phyloP scores from a whole-genome alignment of 2,797 vertebrate genomes.

The Poeciliopsis presidionis region DNA sequence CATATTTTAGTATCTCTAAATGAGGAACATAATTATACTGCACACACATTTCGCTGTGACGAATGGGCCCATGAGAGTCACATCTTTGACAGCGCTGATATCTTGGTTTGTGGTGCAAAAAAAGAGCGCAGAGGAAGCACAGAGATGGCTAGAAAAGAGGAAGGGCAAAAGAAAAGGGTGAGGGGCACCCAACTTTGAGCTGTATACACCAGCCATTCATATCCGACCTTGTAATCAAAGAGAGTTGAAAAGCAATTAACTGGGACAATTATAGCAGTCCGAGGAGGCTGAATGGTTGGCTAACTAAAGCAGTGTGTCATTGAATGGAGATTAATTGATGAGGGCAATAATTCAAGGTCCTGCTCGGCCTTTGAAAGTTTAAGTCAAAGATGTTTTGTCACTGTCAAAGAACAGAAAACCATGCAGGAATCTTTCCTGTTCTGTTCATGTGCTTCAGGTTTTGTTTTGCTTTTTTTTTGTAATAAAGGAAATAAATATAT shows the following conservation, averaged over 20 bases:
- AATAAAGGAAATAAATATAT: neutral
- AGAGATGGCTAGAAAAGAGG: constrained; percentile 26
- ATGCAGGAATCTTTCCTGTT: constrained; percentile 47
- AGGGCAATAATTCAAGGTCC: constrained; percentile 85
- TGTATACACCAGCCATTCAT: constrained; percentile 75
- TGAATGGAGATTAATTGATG: constrained; percentile 87
- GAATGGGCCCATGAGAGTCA: constrained; percentile 82
- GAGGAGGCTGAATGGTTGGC: constrained; percentile 84
- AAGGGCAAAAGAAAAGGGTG: constrained; percentile 31
- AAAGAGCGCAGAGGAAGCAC: constrained; percentile 6
- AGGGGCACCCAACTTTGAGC: constrained; percentile 63
- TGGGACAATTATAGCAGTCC: constrained; percentile 85
- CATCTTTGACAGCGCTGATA: constrained; percentile 72
- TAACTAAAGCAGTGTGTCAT: constrained; percentile 88
- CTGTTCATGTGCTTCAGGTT: constrained; percentile 38
- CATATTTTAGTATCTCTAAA: constrained; percentile 18
- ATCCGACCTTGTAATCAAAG: constrained; percentile 87
- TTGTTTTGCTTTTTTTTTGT: neutral
- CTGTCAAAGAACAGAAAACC: constrained; percentile 41
- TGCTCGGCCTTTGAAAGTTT: constrained; percentile 81
- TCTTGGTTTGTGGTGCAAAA: constrained; percentile 16
- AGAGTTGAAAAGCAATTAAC: constrained; percentile 90
- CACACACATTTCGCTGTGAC: constrained; percentile 70
- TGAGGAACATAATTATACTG: constrained; percentile 38
- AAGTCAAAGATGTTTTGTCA: constrained; percentile 66